Evolutionary conservation across 2,888 invertebrate genomes (phyloP).

Genomic region (Dyspetes luteomarginatus): DNA sequence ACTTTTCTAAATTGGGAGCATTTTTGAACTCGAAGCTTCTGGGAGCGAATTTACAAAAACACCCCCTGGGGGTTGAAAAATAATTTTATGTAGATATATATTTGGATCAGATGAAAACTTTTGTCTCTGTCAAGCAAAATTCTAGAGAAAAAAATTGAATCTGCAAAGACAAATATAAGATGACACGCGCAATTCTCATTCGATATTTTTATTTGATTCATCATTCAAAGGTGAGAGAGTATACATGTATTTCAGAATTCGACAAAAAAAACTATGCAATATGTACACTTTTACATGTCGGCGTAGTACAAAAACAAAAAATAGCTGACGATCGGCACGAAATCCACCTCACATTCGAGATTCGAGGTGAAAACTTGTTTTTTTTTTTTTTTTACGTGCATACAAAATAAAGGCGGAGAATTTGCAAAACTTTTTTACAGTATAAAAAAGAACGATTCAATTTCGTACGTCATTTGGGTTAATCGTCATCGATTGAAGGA

Average conservation of each 20-base stretch:
- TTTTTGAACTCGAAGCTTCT: too few species aligned
- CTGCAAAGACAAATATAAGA: too few species aligned
- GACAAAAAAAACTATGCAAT: constrained; percentile 45
- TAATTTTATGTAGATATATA: too few species aligned
- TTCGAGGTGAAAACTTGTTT: not conserved
- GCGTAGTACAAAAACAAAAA: constrained; percentile 24
- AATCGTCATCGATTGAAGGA: constrained; percentile 1
- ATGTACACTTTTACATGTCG: constrained; percentile 60
- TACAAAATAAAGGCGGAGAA: not conserved
- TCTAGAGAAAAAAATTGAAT: too few species aligned
- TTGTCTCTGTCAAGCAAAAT: too few species aligned
- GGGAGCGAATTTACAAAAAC: too few species aligned
- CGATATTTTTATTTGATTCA: constrained; percentile 51
- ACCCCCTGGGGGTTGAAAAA: too few species aligned
- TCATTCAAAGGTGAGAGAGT: constrained; percentile 27
- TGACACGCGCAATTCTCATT: constrained; percentile 24
- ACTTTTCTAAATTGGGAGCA: too few species aligned
- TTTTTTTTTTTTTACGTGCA: constrained; percentile 20
- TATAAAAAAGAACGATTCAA: constrained; percentile 12
- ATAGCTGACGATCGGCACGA: not conserved
- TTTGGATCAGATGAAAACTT: too few species aligned
- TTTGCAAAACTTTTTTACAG: constrained; percentile 23
- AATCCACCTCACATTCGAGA: constrained; percentile 2
- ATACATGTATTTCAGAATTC: constrained; percentile 33
- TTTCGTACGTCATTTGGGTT: constrained; percentile 18